Percentiles rank a stretch among this genome's conserved stretches.
Evolutionary conservation across 2,113 vertebrate species (phyloP).

Genomic region (Phalacrocorax carbo): DNA sequence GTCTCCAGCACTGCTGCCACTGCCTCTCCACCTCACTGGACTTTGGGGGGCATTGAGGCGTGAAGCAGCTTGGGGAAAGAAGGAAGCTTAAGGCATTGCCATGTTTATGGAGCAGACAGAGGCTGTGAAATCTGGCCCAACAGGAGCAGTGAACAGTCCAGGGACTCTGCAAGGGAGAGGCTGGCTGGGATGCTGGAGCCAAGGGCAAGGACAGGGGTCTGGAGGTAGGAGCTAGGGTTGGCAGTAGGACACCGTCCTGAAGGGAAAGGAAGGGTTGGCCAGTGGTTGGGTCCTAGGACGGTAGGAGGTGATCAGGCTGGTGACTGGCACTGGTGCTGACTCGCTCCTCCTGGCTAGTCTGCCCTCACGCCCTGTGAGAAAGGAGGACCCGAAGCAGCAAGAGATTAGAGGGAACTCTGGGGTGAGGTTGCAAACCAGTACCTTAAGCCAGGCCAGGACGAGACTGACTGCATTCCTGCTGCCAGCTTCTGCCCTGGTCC

Average conservation of each 20-base stretch:
- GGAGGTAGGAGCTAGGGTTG: neutral
- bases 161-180: neutral
- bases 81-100: neutral
- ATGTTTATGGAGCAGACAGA: neutral
- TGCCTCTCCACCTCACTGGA: neutral
- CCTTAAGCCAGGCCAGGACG: too few relatives aligned
- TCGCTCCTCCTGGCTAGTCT: neutral
- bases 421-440: rapidly evolving
- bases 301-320: rapidly evolving
- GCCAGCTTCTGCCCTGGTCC: neutral
- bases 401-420: neutral
- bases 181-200: neutral
- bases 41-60: too few relatives aligned
- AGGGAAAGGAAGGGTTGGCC: neutral
- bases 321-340: neutral
- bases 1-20: neutral
- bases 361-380: neutral
- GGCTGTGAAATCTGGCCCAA: neutral
- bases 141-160: neutral
- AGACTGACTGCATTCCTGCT: neutral
- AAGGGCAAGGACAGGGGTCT: neutral
- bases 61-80: neutral
- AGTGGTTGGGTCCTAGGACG: neutral
- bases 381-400: neutral
- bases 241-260: neutral